These are phyloP conservation scores for Neosilurus mollespiculum DNA, from an alignment of 2,797 vertebrate genomes.

Conservation along the genomic window DNA sequence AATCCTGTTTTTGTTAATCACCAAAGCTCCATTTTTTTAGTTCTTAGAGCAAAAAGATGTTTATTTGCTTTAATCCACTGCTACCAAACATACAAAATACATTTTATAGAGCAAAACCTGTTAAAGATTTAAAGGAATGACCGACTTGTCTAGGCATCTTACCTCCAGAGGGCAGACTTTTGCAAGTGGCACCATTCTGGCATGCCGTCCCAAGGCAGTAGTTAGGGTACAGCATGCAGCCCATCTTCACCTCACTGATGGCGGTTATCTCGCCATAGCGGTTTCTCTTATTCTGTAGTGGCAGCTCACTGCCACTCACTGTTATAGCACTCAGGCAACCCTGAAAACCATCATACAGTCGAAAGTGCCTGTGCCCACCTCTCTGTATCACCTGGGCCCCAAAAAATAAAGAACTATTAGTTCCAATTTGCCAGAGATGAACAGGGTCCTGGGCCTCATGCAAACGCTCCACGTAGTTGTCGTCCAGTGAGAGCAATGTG, in stretches of 20 bases:
- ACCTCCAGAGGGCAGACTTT: slow-evolving; percentile 85
- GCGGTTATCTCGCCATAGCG: slow-evolving; percentile 85
- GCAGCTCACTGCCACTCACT: slow-evolving; percentile 90
- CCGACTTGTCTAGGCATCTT: slow-evolving; percentile 41
- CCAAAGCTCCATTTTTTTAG: not conserved
- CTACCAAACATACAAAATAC: not conserved
- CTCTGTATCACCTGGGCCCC: slow-evolving; percentile 80
- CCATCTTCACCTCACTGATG: slow-evolving; percentile 84
- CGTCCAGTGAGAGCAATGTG: slow-evolving; percentile 87
- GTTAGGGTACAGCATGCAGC: slow-evolving; percentile 84
- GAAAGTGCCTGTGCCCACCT: slow-evolving; percentile 71
- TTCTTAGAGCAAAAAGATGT: not conserved
- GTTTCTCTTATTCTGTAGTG: slow-evolving; percentile 85
- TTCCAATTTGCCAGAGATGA: slow-evolving; percentile 84
- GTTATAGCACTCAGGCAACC: slow-evolving; percentile 90
- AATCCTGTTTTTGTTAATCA: not conserved
- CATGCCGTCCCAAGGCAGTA: slow-evolving; percentile 86
- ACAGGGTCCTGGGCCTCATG: slow-evolving; percentile 84
- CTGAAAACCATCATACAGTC: slow-evolving; percentile 86
- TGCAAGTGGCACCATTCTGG: slow-evolving; percentile 86
- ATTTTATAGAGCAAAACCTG: not conserved
- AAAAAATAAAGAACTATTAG: slow-evolving; percentile 87
- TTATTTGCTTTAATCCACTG: not conserved
- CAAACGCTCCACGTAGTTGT: slow-evolving; percentile 81
- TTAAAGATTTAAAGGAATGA: not conserved